Evolutionary conservation across 2,888 invertebrate genomes (phyloP).

Genomic region (Ophonus ardosiacus): DNA sequence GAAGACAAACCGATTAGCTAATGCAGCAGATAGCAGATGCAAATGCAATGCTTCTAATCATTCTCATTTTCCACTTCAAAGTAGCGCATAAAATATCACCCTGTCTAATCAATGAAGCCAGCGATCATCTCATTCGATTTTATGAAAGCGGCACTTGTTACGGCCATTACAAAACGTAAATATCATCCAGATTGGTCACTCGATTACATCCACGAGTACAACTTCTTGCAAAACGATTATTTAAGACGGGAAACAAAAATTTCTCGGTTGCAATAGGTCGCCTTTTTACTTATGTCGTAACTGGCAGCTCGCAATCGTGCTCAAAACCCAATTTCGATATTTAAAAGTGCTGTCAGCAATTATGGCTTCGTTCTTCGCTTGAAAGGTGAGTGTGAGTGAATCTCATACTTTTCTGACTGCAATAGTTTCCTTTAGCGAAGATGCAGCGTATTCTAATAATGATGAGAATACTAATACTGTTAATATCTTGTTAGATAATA

Average conservation of each 20-base stretch:
- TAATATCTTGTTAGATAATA: slow-evolving; percentile 1
- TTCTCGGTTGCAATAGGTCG: slow-evolving; percentile 45
- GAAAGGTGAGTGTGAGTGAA: slow-evolving; percentile 14
- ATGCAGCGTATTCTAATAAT: not conserved
- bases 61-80: not conserved
- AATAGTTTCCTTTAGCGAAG: not conserved
- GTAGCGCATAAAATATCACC: slow-evolving; percentile 33
- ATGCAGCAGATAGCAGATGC: slow-evolving; percentile 2
- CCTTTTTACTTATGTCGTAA: slow-evolving; percentile 48
- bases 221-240: slow-evolving; percentile 53
- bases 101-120: slow-evolving; percentile 43
- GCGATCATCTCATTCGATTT: slow-evolving; percentile 25
- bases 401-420: not conserved
- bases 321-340: slow-evolving; percentile 56
- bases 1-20: slow-evolving; percentile 31
- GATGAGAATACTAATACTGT: not conserved
- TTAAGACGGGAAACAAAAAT: slow-evolving; percentile 56
- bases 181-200: slow-evolving; percentile 47
- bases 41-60: not conserved
- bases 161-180: slow-evolving; percentile 44
- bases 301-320: slow-evolving; percentile 15
- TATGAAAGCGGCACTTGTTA: slow-evolving; percentile 38
- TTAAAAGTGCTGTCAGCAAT: not conserved
- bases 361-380: not conserved
- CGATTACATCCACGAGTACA: slow-evolving; percentile 40